phyloP scores from a whole-genome alignment of 1,140 invertebrate genomes.

The Scaptomyza montana region DNA sequence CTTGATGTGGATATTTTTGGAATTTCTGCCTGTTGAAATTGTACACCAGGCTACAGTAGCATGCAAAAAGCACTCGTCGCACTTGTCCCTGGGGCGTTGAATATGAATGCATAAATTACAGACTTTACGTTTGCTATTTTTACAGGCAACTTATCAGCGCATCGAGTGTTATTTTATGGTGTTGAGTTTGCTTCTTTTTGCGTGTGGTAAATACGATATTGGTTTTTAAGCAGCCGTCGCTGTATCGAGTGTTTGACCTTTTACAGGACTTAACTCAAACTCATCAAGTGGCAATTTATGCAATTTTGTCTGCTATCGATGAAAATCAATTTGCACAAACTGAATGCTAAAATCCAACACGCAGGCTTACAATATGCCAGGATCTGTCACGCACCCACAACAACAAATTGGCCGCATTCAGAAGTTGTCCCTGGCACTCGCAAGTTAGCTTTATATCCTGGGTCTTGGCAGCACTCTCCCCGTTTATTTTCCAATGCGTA shows the following conservation, averaged over 20 bases:
- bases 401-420: slow-evolving; percentile 56
- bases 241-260: slow-evolving; percentile 39
- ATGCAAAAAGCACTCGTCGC: slow-evolving; percentile 16
- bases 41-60: background rate
- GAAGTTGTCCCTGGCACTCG: slow-evolving; percentile 27
- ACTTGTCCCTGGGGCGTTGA: slow-evolving; percentile 11
- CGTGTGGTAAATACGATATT: slow-evolving; percentile 35
- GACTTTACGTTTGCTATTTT: slow-evolving; percentile 20
- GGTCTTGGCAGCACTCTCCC: background rate
- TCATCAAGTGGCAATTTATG: slow-evolving; percentile 62
- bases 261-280: slow-evolving; percentile 26
- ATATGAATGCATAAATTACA: slow-evolving; percentile 44
- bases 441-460: slow-evolving; percentile 57
- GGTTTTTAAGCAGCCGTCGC: slow-evolving; percentile 40
- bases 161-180: slow-evolving; percentile 34
- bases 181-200: slow-evolving; percentile 12
- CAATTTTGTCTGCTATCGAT: slow-evolving; percentile 54
- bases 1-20: background rate
- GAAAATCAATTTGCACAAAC: slow-evolving; percentile 68
- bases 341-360: slow-evolving; percentile 19
- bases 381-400: slow-evolving; percentile 18
- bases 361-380: background rate
- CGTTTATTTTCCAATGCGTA: slow-evolving; percentile 28
- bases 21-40: background rate
- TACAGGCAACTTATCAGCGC: slow-evolving; percentile 25